A percentile compares a stretch with the other conserved stretches of the same genome.
phyloP scores from a whole-genome alignment of 2,113 vertebrate species.

The Nothocercus julius region DNA sequence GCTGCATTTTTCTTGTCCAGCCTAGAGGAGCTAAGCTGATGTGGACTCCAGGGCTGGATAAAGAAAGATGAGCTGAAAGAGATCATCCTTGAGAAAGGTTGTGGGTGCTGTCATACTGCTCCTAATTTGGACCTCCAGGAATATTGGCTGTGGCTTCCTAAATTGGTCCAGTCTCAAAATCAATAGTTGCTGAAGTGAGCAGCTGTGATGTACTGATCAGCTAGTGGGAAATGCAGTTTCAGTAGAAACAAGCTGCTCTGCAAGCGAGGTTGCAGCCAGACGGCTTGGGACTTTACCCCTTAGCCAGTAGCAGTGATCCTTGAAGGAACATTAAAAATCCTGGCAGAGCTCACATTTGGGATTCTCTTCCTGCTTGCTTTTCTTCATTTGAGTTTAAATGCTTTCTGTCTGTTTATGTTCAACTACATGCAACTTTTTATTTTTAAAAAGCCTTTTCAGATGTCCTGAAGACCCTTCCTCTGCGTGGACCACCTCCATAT shows the following conservation, averaged over 20 bases:
- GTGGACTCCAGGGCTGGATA: not conserved
- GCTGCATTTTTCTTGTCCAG: not conserved
- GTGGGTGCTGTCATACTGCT: not conserved
- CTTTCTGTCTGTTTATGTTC: not conserved
- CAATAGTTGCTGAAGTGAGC: not conserved
- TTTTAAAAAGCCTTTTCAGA: not conserved
- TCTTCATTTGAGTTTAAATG: not conserved
- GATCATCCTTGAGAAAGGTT: not conserved
- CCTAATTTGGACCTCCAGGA: not conserved
- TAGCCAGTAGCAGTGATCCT: not conserved
- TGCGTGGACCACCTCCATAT: not conserved
- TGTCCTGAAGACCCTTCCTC: not conserved
- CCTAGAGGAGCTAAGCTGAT: not conserved
- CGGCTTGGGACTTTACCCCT: not conserved
- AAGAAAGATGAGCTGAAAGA: not conserved
- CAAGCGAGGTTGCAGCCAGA: not conserved
- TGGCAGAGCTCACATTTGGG: not conserved
- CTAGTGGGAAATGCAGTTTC: not conserved
- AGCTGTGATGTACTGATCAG: not conserved
- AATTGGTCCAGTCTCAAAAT: not conserved
- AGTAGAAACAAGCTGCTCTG: not conserved
- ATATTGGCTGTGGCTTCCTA: not conserved
- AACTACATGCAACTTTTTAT: not conserved
- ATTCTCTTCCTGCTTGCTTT: not conserved
- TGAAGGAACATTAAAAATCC: not conserved